Evolutionary conservation across 2,797 vertebrate species (phyloP).

Genomic region (Glyptemys insculpta): DNA sequence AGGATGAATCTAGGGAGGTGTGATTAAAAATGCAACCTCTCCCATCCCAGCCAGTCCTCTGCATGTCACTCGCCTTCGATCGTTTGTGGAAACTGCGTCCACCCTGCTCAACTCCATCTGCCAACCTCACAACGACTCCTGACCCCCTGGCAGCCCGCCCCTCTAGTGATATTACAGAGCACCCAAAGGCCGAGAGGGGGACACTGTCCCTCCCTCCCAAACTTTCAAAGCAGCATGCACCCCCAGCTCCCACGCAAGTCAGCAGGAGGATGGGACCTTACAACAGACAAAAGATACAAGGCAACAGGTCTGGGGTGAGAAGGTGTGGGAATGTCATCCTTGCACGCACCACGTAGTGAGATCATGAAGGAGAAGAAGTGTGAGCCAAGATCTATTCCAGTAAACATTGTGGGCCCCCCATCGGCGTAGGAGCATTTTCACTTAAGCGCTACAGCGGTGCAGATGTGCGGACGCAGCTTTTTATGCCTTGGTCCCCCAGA

Average conservation of each 20-base stretch:
- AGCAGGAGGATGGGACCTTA: neutral
- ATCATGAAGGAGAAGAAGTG: neutral
- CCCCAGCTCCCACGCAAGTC: neutral
- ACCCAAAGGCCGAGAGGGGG: neutral
- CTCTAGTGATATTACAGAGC: too few relatives aligned
- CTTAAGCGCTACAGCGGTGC: too few relatives aligned
- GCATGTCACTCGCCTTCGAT: neutral
- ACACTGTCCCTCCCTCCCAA: neutral
- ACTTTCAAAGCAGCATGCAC: neutral
- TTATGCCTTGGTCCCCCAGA: too few relatives aligned
- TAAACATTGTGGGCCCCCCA: neutral
- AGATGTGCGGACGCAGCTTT: too few relatives aligned
- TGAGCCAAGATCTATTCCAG: neutral
- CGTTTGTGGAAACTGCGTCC: neutral
- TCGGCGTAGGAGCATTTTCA: too few relatives aligned
- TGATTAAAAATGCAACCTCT: neutral
- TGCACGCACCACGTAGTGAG: neutral
- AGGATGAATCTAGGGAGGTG: neutral
- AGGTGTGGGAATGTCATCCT: rapidly evolving
- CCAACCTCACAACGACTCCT: neutral
- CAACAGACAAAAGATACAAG: neutral
- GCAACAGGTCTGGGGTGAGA: neutral
- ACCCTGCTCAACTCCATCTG: neutral
- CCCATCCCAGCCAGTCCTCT: neutral
- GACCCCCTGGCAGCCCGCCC: too few relatives aligned